Evolutionary conservation across 2,888 invertebrate species (phyloP).

Genomic region (Drosophila histrio): DNA sequence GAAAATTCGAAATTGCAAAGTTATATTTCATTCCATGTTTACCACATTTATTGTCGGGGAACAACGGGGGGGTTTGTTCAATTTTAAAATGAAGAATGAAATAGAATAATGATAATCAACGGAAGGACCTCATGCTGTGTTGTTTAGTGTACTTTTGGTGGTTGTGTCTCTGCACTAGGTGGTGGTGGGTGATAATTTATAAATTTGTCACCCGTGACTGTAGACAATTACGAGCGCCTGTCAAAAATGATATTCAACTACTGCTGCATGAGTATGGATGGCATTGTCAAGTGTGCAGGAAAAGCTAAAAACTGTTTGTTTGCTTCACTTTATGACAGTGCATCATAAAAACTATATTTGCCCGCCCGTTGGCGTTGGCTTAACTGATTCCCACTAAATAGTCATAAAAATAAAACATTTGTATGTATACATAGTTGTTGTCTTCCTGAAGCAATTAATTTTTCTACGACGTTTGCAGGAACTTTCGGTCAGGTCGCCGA

Average conservation of each 20-base stretch:
- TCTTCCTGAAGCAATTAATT: slow-evolving; percentile 53
- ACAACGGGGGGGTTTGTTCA: background rate
- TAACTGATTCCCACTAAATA: slow-evolving; percentile 45
- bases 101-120: slow-evolving; percentile 17
- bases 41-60: slow-evolving; percentile 5
- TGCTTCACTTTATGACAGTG: slow-evolving; percentile 46
- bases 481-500: slow-evolving; percentile 45
- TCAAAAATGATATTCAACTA: slow-evolving; percentile 35
- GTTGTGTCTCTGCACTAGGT: background rate
- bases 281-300: background rate
- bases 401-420: slow-evolving; percentile 56
- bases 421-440: slow-evolving; percentile 39
- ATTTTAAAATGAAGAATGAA: background rate
- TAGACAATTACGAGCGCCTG: slow-evolving; percentile 48
- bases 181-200: slow-evolving; percentile 60
- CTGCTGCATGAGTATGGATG: background rate
- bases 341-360: slow-evolving; percentile 31
- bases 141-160: slow-evolving; percentile 14
- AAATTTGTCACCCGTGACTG: slow-evolving; percentile 55
- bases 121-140: slow-evolving; percentile 46
- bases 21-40: slow-evolving; percentile 10
- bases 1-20: slow-evolving; percentile 32
- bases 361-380: slow-evolving; percentile 1
- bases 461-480: slow-evolving; percentile 1
- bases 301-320: background rate